Percentiles rank a stretch among this genome's conserved stretches.
phyloP scores from a whole-genome alignment of 2,888 invertebrate genomes.

The Morinoia aosen region DNA sequence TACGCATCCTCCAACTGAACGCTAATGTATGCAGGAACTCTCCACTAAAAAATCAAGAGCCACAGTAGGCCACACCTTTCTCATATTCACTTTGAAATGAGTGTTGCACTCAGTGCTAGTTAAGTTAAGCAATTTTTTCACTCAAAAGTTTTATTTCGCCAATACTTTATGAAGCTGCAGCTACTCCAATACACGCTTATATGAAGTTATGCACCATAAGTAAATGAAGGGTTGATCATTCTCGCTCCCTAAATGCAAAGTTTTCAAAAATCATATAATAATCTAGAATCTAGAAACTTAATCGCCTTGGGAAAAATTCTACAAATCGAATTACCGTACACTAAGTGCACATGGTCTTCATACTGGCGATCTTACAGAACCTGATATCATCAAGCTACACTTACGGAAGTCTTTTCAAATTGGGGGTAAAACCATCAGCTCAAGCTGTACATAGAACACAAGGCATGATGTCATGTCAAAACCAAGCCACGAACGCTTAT shows the following conservation, averaged over 20 bases:
- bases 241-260: background rate
- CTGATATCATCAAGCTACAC: background rate
- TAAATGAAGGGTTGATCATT: background rate
- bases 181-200: background rate
- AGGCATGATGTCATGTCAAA: background rate
- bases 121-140: background rate
- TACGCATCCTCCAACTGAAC: background rate
- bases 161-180: background rate
- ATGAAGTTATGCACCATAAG: background rate
- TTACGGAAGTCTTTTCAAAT: background rate
- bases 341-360: background rate
- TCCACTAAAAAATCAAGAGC: background rate
- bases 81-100: background rate
- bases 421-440: background rate
- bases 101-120: background rate
- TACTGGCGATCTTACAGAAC: background rate
- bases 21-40: background rate
- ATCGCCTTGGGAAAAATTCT: background rate
- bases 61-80: background rate
- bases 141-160: background rate
- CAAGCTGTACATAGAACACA: background rate
- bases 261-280: background rate
- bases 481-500: background rate
- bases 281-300: background rate
- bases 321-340: background rate